These are phyloP conservation scores for Progne subis DNA, from an alignment of 2,113 vertebrate species.

Conservation along the genomic window DNA sequence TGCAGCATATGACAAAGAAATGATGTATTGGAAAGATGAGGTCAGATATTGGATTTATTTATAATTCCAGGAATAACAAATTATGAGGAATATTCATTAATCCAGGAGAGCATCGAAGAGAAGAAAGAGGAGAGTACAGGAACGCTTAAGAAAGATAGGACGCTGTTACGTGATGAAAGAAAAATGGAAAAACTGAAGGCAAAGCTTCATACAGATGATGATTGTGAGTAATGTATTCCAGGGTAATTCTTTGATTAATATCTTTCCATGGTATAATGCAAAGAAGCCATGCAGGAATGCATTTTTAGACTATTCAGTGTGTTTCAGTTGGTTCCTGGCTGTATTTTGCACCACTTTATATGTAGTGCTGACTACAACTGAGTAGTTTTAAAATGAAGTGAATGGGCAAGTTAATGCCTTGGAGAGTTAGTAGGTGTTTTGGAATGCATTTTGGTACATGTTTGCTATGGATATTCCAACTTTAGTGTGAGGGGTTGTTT, in stretches of 20 bases:
- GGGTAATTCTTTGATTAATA: not conserved
- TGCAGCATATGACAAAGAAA: not conserved
- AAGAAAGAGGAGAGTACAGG: constrained; percentile 93
- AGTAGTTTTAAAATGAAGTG: not conserved
- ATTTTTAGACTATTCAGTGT: not conserved
- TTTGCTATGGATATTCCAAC: not conserved
- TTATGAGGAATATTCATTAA: constrained; percentile 98
- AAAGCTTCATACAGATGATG: constrained; percentile 98
- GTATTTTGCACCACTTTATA: not conserved
- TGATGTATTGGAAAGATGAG: not conserved
- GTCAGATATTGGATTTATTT: not conserved
- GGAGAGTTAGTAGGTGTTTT: not conserved
- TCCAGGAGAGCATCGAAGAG: constrained; percentile 91
- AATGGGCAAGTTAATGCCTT: not conserved
- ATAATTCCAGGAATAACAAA: constrained; percentile 94
- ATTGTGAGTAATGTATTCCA: constrained; percentile 80
- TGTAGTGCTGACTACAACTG: not conserved
- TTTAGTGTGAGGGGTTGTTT: not conserved
- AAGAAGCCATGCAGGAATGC: not conserved
- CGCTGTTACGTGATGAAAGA: constrained; percentile 89
- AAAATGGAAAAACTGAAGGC: constrained; percentile 99
- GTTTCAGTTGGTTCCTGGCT: not conserved
- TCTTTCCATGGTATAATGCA: not conserved
- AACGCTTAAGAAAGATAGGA: constrained; percentile 93
- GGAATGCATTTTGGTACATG: rapidly evolving